Evolutionary conservation across 1,140 invertebrate genomes (phyloP).

Genomic region (Monochamus saltuarius): DNA sequence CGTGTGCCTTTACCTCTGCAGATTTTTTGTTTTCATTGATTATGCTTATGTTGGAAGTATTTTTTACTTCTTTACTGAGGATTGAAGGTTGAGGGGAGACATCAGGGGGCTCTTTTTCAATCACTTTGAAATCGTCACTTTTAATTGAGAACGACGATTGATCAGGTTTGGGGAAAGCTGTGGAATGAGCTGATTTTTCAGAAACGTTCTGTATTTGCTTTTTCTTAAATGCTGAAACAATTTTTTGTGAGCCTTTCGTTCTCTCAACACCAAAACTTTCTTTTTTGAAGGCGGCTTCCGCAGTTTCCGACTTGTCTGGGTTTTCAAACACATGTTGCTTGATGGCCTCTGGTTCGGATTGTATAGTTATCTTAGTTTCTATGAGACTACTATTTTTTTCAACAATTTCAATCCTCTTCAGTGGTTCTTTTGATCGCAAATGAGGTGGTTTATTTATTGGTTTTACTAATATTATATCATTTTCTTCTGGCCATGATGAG

Average conservation of each 20-base stretch:
- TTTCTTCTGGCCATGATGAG: slow-evolving; percentile 25
- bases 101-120: slow-evolving; percentile 27
- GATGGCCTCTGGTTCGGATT: slow-evolving; percentile 2
- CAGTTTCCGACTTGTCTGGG: background rate
- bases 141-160: slow-evolving; percentile 21
- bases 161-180: slow-evolving; percentile 14
- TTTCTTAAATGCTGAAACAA: slow-evolving; percentile 1
- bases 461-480: slow-evolving; percentile 36
- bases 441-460: slow-evolving; percentile 42
- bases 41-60: slow-evolving; percentile 25
- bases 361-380: background rate
- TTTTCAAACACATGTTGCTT: slow-evolving; percentile 31
- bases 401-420: slow-evolving; percentile 40
- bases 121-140: slow-evolving; percentile 35
- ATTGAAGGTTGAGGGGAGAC: background rate
- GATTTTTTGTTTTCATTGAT: slow-evolving; percentile 24
- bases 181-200: slow-evolving; percentile 12
- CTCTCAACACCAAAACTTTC: slow-evolving; percentile 12
- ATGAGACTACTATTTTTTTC: slow-evolving; percentile 30
- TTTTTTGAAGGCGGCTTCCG: slow-evolving; percentile 19
- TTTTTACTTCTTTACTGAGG: slow-evolving; percentile 28
- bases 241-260: slow-evolving; percentile 3
- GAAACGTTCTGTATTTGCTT: background rate
- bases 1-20: slow-evolving; percentile 12
- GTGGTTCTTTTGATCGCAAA: slow-evolving; percentile 41